Evolutionary conservation across 2,797 vertebrate genomes (phyloP), one percentile per base, ranked within the genome.

Genomic region (Crocodylus rhombifer): DNA sequence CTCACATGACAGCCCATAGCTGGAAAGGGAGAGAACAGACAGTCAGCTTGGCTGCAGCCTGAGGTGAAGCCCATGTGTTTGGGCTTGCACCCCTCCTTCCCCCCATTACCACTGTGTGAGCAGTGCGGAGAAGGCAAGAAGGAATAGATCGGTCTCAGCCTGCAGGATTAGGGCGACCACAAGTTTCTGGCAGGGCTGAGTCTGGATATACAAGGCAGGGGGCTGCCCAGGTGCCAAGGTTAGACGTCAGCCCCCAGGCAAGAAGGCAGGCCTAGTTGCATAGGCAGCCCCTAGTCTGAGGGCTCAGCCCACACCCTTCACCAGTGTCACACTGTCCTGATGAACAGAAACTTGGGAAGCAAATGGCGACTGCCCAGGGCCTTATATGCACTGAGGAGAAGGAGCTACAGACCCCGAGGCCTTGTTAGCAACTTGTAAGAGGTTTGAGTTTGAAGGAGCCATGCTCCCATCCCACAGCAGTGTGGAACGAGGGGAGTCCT

Each of bases 1-100:
- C 96, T 99, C 99, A 14, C 99, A 99, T 0, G 99, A 99, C 94
- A 99, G 97, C 87, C 97, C 98, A 5, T 99, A 99, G 97, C 99
- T 99, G 98, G 60, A 71, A 85, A 14, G 75, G 58, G 15, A 91
- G 51, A 89, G 81, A 26, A 3, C 12, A 84, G 42, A 62, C 57
- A 64, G 56, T 80, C 60, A 94, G 90, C 3, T 65, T 51, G 21
- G 42, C 42, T 42, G 42, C 42, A 42, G 42, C 42, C 30, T 9
- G 21, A 17, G 71, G 62, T 28, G 36, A 75, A 26, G 60, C 30
- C 13, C 14, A 23, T 71, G 62, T 30, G 60, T 20, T 42, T 42
- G 42, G 42, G 62, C 62, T 62, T 1, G 23, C 5, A 60, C 87
- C 18, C 23, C 57, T 26, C n/a, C 58, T 36, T 17, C 26, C 10